Evolutionary conservation across 37 sponge, comb jelly and placozoan species (phyloP), one percentile per base, ranked within the genome.

Genomic region (Geodia barretti): DNA sequence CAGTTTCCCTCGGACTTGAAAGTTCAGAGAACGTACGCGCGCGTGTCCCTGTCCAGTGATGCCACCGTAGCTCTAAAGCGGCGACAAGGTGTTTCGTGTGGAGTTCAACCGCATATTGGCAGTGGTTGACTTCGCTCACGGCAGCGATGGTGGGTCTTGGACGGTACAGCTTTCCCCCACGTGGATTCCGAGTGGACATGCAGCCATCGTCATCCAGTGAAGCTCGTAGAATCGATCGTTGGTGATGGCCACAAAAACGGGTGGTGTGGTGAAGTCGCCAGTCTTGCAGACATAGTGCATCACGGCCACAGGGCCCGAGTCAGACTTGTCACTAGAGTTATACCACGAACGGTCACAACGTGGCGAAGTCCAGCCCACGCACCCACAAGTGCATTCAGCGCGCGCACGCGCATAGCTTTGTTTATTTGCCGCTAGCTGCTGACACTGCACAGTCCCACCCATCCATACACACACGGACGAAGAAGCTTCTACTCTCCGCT

Each of bases 281-380:
- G 88, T 68, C 60, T 87, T 70, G 63, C 92, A 92, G 24, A 92
- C 88, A 61, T 82, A 83, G 77, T 79, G 84, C 8, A 92, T 79
- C 4, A 80, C 54, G 20, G 84, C 80, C 1, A 42, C 4, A 41
- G 39, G 24, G n/a, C n/a, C n/a, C 0, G 20, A 30, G 14, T 42
- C 61, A 17, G 30, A 58, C 7, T 43, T 40, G 36, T 36, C 40
- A 24, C 26, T 29, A 14, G 54, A 47, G 54, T 47, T 47, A n/a
- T n/a, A 21, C 87, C 73, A 33, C 8, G n/a, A 25, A 92, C 33
- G 31, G 77, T 62, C 36, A 92, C 34, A 20, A 92, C 81, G 64
- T 70, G n/a, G n/a, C n/a, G n/a, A n/a, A n/a, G n/a, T n/a, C n/a
- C n/a, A n/a, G n/a, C n/a, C n/a, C n/a, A n/a, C n/a, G n/a, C n/a